These are phyloP conservation scores for Hyaena hyaena DNA, from an alignment of 2,113 vertebrate species.

Conservation along the genomic window DNA sequence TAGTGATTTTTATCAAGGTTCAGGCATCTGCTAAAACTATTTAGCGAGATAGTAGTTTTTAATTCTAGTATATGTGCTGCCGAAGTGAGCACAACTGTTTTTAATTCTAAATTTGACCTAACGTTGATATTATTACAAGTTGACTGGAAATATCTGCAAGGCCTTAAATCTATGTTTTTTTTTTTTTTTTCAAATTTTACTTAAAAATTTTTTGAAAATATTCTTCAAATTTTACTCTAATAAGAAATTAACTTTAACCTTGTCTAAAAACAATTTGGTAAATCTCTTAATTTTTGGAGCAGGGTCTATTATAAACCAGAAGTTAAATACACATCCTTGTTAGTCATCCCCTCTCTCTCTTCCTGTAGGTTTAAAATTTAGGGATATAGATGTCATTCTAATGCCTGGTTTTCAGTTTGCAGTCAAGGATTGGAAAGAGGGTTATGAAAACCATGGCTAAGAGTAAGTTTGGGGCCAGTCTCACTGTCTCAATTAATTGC, in stretches of 20 bases:
- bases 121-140: constrained; percentile 30
- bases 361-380: not conserved
- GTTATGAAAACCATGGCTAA: constrained; percentile 4
- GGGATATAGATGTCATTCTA: not conserved
- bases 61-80: too few relatives aligned
- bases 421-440: not conserved
- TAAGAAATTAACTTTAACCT: constrained; percentile 38
- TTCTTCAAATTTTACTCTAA: constrained; percentile 48
- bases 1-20: constrained; percentile 39
- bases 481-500: not conserved
- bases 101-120: constrained; percentile 53
- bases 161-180: not conserved
- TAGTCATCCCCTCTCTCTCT: not conserved
- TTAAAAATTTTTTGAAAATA: not conserved
- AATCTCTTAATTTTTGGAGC: not conserved
- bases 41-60: constrained; percentile 22
- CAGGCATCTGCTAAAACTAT: constrained; percentile 4
- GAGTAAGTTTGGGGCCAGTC: not conserved
- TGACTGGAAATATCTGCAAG: constrained; percentile 17
- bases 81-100: not conserved
- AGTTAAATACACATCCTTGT: not conserved
- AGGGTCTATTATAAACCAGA: not conserved
- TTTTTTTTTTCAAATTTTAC: not conserved
- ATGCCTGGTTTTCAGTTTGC: not conserved
- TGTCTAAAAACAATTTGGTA: constrained; percentile 37